These are phyloP conservation scores for Arvicanthis niloticus DNA, from an alignment of 2,113 vertebrate species.

Conservation along the genomic window DNA sequence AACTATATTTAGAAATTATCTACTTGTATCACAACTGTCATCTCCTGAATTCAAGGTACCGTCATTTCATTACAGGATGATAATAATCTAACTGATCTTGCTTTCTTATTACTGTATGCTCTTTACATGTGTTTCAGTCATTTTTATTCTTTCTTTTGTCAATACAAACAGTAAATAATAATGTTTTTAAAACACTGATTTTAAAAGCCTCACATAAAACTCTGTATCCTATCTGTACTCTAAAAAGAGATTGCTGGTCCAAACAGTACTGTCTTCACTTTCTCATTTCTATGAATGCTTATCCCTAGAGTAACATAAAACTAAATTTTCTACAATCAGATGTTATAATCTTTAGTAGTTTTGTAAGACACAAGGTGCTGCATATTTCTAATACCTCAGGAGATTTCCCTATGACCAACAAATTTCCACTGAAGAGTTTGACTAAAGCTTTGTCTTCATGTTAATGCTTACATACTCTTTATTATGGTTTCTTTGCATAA, in stretches of 20 bases:
- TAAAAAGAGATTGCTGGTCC: background rate
- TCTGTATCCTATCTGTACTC: background rate
- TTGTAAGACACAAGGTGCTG: background rate
- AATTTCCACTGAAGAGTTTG: background rate
- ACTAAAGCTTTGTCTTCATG: background rate
- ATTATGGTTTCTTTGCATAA: background rate
- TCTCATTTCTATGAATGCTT: background rate
- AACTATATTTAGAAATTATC: background rate
- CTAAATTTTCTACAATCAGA: constrained; percentile 15
- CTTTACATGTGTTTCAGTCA: background rate
- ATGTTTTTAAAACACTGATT: background rate
- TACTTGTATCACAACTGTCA: background rate
- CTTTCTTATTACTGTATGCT: background rate
- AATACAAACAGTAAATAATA: too few relatives aligned
- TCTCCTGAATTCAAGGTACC: background rate
- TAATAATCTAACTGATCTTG: background rate
- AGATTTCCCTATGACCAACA: background rate
- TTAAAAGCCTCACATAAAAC: constrained; percentile 7
- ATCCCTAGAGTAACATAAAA: constrained; percentile 27
- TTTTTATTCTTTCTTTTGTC: background rate
- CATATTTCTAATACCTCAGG: constrained; percentile 3
- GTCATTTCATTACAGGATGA: background rate
- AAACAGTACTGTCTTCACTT: background rate
- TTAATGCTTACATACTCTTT: background rate
- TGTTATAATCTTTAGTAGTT: background rate